Evolutionary conservation across 2,888 invertebrate genomes (phyloP).

Genomic region (Dioctria linearis): DNA sequence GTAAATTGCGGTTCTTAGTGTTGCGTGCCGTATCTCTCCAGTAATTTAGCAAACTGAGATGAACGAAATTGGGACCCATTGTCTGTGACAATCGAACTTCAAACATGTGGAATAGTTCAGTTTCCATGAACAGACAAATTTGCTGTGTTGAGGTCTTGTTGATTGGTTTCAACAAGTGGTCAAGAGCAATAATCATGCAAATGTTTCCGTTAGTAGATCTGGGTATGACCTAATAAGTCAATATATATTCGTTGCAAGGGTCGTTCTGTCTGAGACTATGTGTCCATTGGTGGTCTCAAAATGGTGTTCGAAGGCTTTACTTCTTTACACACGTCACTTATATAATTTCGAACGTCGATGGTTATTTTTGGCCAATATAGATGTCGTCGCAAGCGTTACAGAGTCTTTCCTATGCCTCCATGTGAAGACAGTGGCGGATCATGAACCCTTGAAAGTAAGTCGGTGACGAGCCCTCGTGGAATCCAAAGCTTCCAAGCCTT

Average conservation of each 20-base stretch:
- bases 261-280: background rate
- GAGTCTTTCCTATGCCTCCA: background rate
- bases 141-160: background rate
- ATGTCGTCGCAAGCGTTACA: background rate
- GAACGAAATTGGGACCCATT: background rate
- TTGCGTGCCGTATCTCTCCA: background rate
- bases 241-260: background rate
- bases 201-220: background rate
- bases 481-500: background rate
- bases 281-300: no score
- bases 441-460: no score
- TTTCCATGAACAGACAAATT: background rate
- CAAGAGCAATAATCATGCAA: background rate
- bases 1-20: background rate
- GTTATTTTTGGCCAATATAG: background rate
- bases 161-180: background rate
- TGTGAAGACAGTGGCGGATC: background rate
- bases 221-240: background rate
- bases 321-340: background rate
- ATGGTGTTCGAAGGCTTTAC: no score
- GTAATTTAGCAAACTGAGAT: background rate
- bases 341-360: background rate
- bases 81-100: background rate
- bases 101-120: background rate
- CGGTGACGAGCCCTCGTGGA: background rate